Conservation (phyloP, 92 coral and sea anemone species). For the Heteractis magnifica region DNA sequence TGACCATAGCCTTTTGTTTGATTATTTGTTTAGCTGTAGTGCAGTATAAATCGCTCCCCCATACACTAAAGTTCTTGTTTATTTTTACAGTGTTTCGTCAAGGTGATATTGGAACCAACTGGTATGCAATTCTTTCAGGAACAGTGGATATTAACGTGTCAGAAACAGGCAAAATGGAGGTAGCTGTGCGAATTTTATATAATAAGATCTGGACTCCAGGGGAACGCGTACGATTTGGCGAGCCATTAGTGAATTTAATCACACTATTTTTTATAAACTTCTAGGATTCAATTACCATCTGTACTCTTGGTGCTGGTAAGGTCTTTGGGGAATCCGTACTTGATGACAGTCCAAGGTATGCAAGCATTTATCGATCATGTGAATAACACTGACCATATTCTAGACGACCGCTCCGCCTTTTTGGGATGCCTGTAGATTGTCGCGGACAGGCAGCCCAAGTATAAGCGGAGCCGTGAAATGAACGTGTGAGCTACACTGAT, state of each 20-base stretch:
- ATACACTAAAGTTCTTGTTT: background rate
- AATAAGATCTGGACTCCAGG: background rate
- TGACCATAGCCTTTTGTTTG: background rate
- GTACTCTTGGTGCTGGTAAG: constrained; percentile 68
- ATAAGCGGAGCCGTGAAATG: no score
- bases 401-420: background rate
- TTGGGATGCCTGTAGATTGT: background rate
- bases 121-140: constrained; percentile 74
- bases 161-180: constrained; percentile 64
- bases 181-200: constrained; percentile 3
- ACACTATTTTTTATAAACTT: background rate
- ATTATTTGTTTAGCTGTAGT: no score
- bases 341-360: constrained; percentile 79
- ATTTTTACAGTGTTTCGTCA: constrained; percentile 66
- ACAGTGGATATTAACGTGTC: constrained; percentile 61
- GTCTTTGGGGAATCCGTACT: constrained; percentile 80
- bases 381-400: no score
- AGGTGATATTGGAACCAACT: constrained; percentile 72
- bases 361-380: background rate
- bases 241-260: background rate
- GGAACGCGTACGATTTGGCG: background rate
- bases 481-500: no score
- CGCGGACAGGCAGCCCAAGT: no score
- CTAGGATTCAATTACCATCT: constrained; percentile 69
- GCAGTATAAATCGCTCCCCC: background rate